A percentile compares a stretch with the other conserved stretches of the same genome.
These are phyloP conservation scores for Trididemnum nubilum DNA, from an alignment of 23 tunicate genomes.

Conservation along the genomic window DNA sequence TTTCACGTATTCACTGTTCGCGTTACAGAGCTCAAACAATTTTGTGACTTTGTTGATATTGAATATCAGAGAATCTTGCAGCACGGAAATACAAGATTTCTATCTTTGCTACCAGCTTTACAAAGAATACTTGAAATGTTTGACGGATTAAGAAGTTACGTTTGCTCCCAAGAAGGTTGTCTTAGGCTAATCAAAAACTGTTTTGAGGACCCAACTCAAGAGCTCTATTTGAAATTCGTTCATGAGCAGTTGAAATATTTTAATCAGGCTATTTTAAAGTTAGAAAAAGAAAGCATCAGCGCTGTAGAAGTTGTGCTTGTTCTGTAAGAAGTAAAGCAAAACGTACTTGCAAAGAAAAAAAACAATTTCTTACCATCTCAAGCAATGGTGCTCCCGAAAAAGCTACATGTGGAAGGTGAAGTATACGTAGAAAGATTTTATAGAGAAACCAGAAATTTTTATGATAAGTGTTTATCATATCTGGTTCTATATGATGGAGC, in stretches of 20 bases:
- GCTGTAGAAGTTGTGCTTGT: conserved; percentile 46
- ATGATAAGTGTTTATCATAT: conserved; percentile 54
- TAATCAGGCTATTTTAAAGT: conserved; percentile 40
- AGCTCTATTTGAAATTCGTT: conserved; percentile 49
- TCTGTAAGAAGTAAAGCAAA: conserved; percentile 64
- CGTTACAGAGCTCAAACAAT: conserved; percentile 37
- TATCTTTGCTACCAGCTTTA: conserved; percentile 55
- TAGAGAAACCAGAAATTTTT: conserved; percentile 37
- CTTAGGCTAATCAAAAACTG: conserved; percentile 48
- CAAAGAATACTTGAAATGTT: conserved; percentile 55
- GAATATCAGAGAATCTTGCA: conserved; percentile 41
- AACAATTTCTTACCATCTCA: conserved; percentile 55
- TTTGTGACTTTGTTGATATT: conserved; percentile 41
- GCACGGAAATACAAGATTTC: conserved; percentile 38
- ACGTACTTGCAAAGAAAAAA: conserved; percentile 58
- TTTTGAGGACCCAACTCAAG: conserved; percentile 37
- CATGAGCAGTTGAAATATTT: conserved; percentile 37
- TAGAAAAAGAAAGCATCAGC: too few relatives aligned
- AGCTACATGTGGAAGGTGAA: conserved; percentile 54
- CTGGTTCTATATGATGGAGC: conserved; percentile 60
- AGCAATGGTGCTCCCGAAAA: conserved; percentile 50
- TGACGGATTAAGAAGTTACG: conserved; percentile 49
- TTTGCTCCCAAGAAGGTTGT: conserved; percentile 53
- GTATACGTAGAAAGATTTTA: conserved; percentile 34
- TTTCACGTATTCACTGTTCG: conserved; percentile 36